These are phyloP conservation scores for human (Homo sapiens) DNA, from an alignment of 2,113 vertebrate genomes.

Conservation along the genomic window GRCh38 chr14:59210501-59211000, in stretches of 20 bases:
- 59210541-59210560: background rate
- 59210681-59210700: constrained; percentile 42
- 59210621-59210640: constrained; percentile 36
- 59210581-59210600: constrained; percentile 24
- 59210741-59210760: background rate
- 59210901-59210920: constrained; percentile 65
- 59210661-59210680: background rate
- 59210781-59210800: constrained; percentile 47
- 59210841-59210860: constrained; percentile 78
- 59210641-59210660: background rate
- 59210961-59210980: constrained; percentile 33
- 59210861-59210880: constrained; percentile 68
- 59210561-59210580: constrained; percentile 16
- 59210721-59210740: background rate
- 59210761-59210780: background rate
- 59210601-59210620: constrained; percentile 49
- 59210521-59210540: background rate
- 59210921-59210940: constrained; percentile 68
- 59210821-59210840: constrained; percentile 60
- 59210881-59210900: constrained; percentile 72
- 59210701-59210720: constrained; percentile 10
- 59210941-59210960: constrained; percentile 63
- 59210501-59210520: background rate
- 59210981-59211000: background rate
- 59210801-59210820: constrained; percentile 59